Evolutionary conservation across 2,797 vertebrate genomes (phyloP).

Genomic region (Darevskia nairensis): DNA sequence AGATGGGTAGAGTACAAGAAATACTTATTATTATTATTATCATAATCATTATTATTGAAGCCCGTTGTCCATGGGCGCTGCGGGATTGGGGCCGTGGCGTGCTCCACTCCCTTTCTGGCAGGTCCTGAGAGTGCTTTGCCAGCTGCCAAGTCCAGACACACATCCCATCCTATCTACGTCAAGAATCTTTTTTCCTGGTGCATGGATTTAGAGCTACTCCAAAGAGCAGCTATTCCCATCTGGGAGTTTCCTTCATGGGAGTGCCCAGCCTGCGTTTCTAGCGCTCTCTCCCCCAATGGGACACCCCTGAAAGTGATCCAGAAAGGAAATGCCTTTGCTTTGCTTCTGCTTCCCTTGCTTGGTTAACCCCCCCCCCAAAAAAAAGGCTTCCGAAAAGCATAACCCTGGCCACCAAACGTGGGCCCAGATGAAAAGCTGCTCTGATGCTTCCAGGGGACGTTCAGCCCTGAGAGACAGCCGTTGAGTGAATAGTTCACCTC

Average conservation of each 20-base stretch:
- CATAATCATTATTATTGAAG: too few species aligned
- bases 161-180: neutral
- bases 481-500: neutral
- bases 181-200: neutral
- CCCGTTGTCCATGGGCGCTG: neutral
- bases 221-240: neutral
- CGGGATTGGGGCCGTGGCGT: neutral
- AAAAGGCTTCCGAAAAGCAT: neutral
- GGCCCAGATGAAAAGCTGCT: neutral
- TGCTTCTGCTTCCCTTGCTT: neutral
- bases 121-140: neutral
- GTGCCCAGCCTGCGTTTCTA: neutral
- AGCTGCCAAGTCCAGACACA: neutral
- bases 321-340: neutral
- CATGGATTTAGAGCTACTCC: neutral
- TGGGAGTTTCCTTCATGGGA: neutral
- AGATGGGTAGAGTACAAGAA: too few species aligned
- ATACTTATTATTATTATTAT: too few species aligned
- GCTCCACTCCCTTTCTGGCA: neutral
- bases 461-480: neutral
- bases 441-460: neutral
- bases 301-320: conserved; percentile 12
- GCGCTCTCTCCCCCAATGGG: neutral
- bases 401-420: neutral
- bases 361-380: neutral